Percentiles rank a stretch among this genome's conserved stretches.
phyloP scores from a whole-genome alignment of 2,113 vertebrate genomes.

The Gadus macrocephalus region DNA sequence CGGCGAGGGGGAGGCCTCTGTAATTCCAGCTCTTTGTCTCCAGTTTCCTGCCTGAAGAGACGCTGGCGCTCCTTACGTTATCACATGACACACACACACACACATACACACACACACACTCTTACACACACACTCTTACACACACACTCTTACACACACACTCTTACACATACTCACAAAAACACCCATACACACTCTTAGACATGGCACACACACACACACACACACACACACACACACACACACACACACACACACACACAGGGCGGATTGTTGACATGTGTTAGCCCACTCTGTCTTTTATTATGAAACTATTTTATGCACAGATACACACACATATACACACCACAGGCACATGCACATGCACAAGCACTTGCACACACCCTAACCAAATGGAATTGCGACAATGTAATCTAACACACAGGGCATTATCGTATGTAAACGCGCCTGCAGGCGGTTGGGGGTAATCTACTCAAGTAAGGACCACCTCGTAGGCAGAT shows the following conservation, averaged over 20 bases:
- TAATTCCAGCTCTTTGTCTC: constrained; percentile 70
- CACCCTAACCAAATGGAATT: no score
- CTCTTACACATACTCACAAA: no score
- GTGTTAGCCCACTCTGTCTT: no score
- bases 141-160: background rate
- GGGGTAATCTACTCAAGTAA: background rate
- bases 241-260: constrained; percentile 2
- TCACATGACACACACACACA: constrained; percentile 20
- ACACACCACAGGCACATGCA: background rate
- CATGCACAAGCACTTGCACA: no score
- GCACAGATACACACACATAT: background rate
- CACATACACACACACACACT: constrained; percentile 1
- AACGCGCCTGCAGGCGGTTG: no score
- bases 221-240: constrained; percentile 15
- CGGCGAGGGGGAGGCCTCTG: constrained; percentile 40
- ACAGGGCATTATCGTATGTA: no score
- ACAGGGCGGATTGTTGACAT: background rate
- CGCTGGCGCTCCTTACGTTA: constrained; percentile 50
- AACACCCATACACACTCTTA: no score
- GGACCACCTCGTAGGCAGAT: constrained; percentile 27
- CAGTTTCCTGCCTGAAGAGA: constrained; percentile 53
- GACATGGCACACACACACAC: background rate
- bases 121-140: constrained; percentile 19
- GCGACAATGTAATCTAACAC: no score
- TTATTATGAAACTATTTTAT: background rate